Evolutionary conservation across 2,113 vertebrate species (phyloP).

Genomic region (Apodemus sylvaticus): DNA sequence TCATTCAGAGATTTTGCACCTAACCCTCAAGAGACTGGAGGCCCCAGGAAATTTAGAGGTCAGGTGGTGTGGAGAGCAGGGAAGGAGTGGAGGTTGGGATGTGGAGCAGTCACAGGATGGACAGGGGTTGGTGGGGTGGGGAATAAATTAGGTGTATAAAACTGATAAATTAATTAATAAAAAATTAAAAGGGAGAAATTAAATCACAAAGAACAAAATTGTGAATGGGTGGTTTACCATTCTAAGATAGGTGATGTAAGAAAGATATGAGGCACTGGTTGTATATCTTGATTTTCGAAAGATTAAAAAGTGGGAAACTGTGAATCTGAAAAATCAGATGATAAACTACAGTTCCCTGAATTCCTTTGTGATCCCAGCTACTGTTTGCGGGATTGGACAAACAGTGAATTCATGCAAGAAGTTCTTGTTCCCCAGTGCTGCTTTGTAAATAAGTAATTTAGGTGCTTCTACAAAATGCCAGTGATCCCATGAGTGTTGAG

Average conservation of each 20-base stretch:
- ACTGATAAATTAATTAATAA: no score
- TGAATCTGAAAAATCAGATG: not conserved
- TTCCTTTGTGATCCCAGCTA: not conserved
- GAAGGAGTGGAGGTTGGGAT: no score
- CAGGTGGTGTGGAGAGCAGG: no score
- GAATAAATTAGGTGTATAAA: no score
- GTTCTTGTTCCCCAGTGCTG: not conserved
- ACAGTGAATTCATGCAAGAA: not conserved
- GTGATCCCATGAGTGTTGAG: not conserved
- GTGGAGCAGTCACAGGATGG: no score
- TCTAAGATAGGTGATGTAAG: not conserved
- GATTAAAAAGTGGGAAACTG: not conserved
- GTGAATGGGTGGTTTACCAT: not conserved
- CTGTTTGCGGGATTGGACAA: not conserved
- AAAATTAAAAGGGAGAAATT: not conserved
- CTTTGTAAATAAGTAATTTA: constrained; percentile 22
- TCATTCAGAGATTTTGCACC: no score
- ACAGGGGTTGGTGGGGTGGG: no score
- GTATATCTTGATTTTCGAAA: not conserved
- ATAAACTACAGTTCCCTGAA: not conserved
- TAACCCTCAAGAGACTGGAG: no score
- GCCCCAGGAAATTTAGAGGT: no score
- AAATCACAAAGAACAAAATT: not conserved
- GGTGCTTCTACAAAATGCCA: not conserved
- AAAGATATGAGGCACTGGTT: not conserved